Conservation (phyloP, 2,888 invertebrate genomes). For the Cryptocheilus praepositus region DNA sequence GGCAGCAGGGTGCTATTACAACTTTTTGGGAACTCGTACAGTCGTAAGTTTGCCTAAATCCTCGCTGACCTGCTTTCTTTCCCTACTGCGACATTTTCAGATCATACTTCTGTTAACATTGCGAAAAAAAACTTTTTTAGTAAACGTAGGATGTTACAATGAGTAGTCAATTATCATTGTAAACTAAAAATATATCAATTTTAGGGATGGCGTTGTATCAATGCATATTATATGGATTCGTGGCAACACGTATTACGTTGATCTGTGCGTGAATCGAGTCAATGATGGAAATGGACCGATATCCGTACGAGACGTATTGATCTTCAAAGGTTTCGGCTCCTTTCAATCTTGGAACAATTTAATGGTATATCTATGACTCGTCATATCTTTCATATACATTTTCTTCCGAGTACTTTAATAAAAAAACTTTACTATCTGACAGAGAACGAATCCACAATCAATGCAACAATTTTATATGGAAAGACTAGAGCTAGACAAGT, state of each 20-base stretch:
- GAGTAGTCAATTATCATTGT: not conserved
- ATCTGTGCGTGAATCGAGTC: slow-evolving; percentile 54
- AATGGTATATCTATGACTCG: slow-evolving; percentile 39
- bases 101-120: not conserved
- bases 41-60: slow-evolving; percentile 25
- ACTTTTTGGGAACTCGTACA: slow-evolving; percentile 33
- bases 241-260: slow-evolving; percentile 67
- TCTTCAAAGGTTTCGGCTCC: slow-evolving; percentile 72
- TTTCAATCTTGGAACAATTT: slow-evolving; percentile 53
- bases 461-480: slow-evolving; percentile 63
- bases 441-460: slow-evolving; percentile 60
- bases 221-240: slow-evolving; percentile 62
- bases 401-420: not conserved
- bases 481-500: slow-evolving; percentile 70
- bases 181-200: not conserved
- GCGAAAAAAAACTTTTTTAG: too few species aligned
- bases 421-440: slow-evolving; percentile 10
- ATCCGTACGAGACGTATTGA: slow-evolving; percentile 75
- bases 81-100: not conserved
- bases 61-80: too few species aligned
- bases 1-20: slow-evolving; percentile 78
- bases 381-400: not conserved
- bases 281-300: slow-evolving; percentile 23
- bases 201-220: slow-evolving; percentile 20
- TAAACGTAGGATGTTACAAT: not conserved